Conservation (phyloP, 2,113 vertebrate species). For the Sceloporus tristichus region DNA sequence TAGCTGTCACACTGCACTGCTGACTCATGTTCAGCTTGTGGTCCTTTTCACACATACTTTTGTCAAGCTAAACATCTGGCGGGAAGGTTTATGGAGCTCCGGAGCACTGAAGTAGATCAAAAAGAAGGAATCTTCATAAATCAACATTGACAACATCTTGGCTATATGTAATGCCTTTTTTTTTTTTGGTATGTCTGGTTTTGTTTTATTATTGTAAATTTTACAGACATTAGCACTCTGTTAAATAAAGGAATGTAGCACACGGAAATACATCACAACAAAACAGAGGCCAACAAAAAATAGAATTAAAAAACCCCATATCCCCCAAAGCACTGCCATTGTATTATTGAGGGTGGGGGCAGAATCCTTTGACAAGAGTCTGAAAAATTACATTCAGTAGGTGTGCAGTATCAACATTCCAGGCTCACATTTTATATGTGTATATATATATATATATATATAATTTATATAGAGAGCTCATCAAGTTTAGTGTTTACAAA, state of each 20-base stretch:
- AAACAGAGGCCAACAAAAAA: constrained; percentile 76
- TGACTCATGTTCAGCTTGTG: too few species aligned
- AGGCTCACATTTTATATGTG: constrained; percentile 76
- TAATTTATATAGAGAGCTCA: constrained; percentile 76
- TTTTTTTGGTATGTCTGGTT: constrained; percentile 71
- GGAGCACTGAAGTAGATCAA: background rate
- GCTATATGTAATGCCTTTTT: constrained; percentile 69
- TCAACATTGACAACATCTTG: constrained; percentile 57
- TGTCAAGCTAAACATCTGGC: too few species aligned
- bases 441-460: constrained; percentile 67
- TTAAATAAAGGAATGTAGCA: constrained; percentile 88
- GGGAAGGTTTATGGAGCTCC: background rate
- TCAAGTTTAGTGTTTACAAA: constrained; percentile 81
- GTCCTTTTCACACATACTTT: too few species aligned
- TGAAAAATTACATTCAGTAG: constrained; percentile 90
- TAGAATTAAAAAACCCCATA: constrained; percentile 45
- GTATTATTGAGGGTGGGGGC: constrained; percentile 74
- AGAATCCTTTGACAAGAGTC: constrained; percentile 78
- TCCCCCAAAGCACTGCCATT: constrained; percentile 78
- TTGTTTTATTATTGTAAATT: constrained; percentile 89
- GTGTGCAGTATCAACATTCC: constrained; percentile 87
- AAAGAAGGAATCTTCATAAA: background rate
- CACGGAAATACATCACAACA: constrained; percentile 85
- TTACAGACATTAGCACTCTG: constrained; percentile 89
- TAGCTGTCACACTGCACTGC: too few species aligned